These are phyloP conservation scores for Cydia splendana DNA, from an alignment of 1,140 invertebrate species.

Conservation along the genomic window DNA sequence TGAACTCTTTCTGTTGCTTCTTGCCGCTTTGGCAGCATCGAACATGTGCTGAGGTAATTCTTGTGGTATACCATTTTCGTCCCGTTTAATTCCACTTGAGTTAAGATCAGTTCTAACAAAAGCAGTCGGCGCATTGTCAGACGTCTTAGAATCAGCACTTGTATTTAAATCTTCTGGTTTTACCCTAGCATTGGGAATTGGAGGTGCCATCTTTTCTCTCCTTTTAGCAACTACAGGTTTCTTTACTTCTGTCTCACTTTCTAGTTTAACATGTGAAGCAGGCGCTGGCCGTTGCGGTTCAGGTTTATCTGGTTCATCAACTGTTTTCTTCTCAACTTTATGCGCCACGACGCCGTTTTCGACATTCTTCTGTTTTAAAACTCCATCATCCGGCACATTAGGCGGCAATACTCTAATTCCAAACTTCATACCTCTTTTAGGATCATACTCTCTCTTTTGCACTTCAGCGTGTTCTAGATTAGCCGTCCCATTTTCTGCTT, in stretches of 20 bases:
- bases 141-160: conserved; percentile 58
- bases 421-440: conserved; percentile 83
- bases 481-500: conserved; percentile 72
- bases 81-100: conserved; percentile 81
- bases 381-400: conserved; percentile 76
- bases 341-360: conserved; percentile 70
- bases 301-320: conserved; percentile 79
- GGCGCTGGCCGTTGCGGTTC: conserved; percentile 60
- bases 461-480: conserved; percentile 72
- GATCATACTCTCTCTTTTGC: conserved; percentile 74
- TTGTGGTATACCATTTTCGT: conserved; percentile 81
- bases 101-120: conserved; percentile 73
- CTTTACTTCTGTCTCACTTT: conserved; percentile 69
- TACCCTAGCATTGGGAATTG: conserved; percentile 73
- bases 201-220: conserved; percentile 76
- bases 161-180: conserved; percentile 56
- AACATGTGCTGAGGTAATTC: conserved; percentile 85
- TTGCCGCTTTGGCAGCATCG: conserved; percentile 85
- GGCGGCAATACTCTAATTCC: conserved; percentile 84
- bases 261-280: conserved; percentile 61
- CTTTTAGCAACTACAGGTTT: conserved; percentile 78
- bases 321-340: conserved; percentile 67
- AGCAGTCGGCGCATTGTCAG: conserved; percentile 53
- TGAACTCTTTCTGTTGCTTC: conserved; percentile 83
- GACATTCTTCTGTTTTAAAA: conserved; percentile 73